Conservation (phyloP, 1,140 invertebrate genomes). For the Papilio aristodemus region DNA sequence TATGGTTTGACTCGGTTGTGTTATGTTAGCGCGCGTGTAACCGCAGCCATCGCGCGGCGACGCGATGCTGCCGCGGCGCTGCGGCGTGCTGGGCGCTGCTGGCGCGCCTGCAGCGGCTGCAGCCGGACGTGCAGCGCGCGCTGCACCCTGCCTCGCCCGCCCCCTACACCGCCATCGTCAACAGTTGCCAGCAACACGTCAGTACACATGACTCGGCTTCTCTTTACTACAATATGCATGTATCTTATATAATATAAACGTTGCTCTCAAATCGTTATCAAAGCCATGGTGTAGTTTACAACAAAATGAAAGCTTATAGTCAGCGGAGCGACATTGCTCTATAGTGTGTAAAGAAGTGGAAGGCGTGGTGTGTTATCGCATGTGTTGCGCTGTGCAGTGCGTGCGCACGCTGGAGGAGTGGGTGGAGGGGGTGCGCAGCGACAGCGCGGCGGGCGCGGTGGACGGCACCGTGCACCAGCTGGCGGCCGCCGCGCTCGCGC, state of each 20-base stretch:
- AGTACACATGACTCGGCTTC: too few species aligned
- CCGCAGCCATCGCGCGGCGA: constrained; percentile 46
- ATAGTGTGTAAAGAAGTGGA: background rate
- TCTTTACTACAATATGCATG: too few species aligned
- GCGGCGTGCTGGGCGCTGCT: constrained; percentile 58
- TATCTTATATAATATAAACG: too few species aligned
- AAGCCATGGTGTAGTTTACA: too few species aligned
- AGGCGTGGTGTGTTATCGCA: background rate
- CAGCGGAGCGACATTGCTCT: too few species aligned
- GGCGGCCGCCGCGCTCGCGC: constrained; percentile 95
- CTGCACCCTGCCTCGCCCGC: constrained; percentile 58
- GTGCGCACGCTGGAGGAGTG: constrained; percentile 95
- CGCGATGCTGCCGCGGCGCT: constrained; percentile 47
- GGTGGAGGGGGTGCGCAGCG: constrained; percentile 92
- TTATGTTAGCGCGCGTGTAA: constrained; percentile 44
- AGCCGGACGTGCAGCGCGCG: constrained; percentile 60
- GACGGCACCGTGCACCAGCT: constrained; percentile 98
- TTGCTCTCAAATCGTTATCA: too few species aligned
- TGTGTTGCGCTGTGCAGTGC: constrained; percentile 81
- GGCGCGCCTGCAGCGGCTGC: constrained; percentile 58
- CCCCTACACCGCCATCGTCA: constrained; percentile 50
- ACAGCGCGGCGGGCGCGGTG: constrained; percentile 89
- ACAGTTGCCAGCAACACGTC: constrained; percentile 50
- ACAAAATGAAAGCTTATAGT: too few species aligned
- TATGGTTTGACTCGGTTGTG: too few species aligned